phyloP scores from a whole-genome alignment of 1,140 invertebrate genomes.

The Cherax quadricarinatus region DNA sequence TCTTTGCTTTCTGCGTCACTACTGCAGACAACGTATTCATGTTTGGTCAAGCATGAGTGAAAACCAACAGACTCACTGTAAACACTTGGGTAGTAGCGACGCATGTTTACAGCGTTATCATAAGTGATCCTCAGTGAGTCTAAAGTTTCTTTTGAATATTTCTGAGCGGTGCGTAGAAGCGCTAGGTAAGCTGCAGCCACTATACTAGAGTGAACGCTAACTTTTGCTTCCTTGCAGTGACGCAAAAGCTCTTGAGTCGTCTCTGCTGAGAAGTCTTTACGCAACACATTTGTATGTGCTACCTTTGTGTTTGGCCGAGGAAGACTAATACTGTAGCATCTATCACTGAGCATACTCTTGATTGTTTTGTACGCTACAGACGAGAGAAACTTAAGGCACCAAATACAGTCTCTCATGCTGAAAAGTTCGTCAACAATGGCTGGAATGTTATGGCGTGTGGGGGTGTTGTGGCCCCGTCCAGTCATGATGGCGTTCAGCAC shows the following conservation, averaged over 20 bases:
- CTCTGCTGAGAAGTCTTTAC: conserved; percentile 54
- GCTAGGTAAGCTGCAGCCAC: conserved; percentile 40
- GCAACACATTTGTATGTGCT: conserved; percentile 7
- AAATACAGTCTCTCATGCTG: not conserved
- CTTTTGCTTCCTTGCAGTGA: conserved; percentile 24
- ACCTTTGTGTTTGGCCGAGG: conserved; percentile 21
- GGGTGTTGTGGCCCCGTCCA: conserved; percentile 14
- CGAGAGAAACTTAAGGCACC: not conserved
- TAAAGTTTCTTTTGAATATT: conserved; percentile 12
- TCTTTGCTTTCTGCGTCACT: not conserved
- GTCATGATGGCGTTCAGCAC: conserved; percentile 54
- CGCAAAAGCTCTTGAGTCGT: conserved; percentile 40
- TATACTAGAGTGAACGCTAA: conserved; percentile 56
- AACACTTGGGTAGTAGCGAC: conserved; percentile 24
- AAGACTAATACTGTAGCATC: conserved; percentile 11
- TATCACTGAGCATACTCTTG: not conserved
- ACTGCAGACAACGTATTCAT: not conserved
- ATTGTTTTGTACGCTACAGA: not conserved
- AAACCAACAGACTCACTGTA: conserved; percentile 46
- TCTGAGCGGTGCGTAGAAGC: conserved; percentile 31
- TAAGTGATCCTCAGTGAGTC: conserved; percentile 30
- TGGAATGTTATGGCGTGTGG: not conserved
- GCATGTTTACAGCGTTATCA: conserved; percentile 51
- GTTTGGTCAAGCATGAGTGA: conserved; percentile 16
- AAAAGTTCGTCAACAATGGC: not conserved